Conservation (phyloP, 2,797 vertebrate species). For the Premnoplex brunnescens region DNA sequence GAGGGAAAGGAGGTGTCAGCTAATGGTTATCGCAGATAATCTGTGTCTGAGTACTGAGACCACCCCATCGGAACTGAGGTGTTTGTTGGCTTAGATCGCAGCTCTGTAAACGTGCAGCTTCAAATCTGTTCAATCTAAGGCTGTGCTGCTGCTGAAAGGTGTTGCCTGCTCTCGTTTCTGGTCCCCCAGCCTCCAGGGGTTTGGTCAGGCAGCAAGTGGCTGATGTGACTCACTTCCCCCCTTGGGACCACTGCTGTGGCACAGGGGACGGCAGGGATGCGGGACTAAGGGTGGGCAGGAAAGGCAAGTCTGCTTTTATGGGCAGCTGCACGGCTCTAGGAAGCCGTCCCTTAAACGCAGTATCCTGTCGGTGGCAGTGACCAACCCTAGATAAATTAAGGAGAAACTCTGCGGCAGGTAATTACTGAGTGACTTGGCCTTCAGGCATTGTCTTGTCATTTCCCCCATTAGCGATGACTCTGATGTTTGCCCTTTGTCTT, state of each 20-base stretch:
- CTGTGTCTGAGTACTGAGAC: background rate
- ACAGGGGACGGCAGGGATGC: background rate
- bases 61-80: background rate
- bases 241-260: background rate
- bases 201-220: background rate
- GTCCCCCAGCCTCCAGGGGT: background rate
- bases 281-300: background rate
- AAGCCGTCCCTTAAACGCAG: slow-evolving; percentile 9
- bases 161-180: background rate
- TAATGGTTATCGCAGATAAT: background rate
- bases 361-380: slow-evolving; percentile 34
- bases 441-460: background rate
- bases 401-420: background rate
- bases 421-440: background rate
- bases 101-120: background rate
- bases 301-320: background rate
- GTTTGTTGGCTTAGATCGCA: accelerated
- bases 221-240: background rate
- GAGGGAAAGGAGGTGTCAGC: background rate
- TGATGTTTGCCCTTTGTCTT: background rate
- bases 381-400: background rate
- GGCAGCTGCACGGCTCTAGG: background rate
- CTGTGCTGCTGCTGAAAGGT: background rate
- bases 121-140: background rate
- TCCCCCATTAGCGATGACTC: background rate